Base-by-base conservation (phyloP, 2,113 vertebrate species). In the Calyptommatus sinebrachiatus region DNA sequence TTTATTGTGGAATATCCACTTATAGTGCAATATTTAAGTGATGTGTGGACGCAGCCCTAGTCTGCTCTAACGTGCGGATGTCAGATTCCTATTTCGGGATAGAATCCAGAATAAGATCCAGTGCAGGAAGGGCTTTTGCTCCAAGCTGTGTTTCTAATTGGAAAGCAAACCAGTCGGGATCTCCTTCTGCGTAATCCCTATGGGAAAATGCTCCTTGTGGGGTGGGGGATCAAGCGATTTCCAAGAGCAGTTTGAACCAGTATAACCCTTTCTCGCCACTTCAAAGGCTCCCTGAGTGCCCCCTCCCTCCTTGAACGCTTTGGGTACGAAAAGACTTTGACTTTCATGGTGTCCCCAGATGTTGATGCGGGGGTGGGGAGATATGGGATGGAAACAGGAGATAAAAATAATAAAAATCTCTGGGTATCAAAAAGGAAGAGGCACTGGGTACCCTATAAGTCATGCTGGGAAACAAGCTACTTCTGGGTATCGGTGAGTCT, bases 251-350 rank as follows among this genome's bases (percentile, higher is more conserved):
- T 20, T 69, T 79, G 77, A 12, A 53, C n/a, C n/a, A 74, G 68
- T 73, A 70, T 67, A 28, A 46, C 16, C 26, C 70, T 81, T 86
- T 66, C 70, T 75, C 53, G 26, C 11, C 20, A 81, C 73, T 71
- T 28, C 63, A 86, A 83, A 81, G 74, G 41, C 9, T 31, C 6
- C 8, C 18, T 7, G 77, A 88, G 80, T 75, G 77, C 83, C 84
- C 78, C 8, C 70, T n/a, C 83, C n/a, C 73, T 65, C 77, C 63
- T 68, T 21, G 71, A 83, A 80, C 46, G 41, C 79, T 83, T 50
- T 20, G 31, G 22, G 63, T 82, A 77, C 10, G 66, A 88, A 80
- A 86, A 41, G n/a, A 16, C 29, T 28, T 60, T 71, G 81, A 4
- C 45, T 81, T 80, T 70, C 66, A 12, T 16, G 80, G 20, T n/a